Evolutionary conservation across 2,113 vertebrate genomes (phyloP).

Genomic region (Pao palembangensis): DNA sequence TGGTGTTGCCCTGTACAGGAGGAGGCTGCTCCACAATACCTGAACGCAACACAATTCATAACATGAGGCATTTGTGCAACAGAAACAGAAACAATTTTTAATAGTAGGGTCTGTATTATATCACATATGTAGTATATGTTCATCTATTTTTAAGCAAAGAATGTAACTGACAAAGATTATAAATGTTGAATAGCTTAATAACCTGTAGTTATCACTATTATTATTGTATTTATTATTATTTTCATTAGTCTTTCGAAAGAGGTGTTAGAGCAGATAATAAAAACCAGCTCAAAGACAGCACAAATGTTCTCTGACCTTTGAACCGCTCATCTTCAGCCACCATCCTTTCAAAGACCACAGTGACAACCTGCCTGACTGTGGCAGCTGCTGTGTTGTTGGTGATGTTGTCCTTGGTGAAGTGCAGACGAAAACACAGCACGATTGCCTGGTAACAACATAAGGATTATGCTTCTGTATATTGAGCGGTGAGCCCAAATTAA

Average conservation of each 20-base stretch:
- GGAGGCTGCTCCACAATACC: slow-evolving; percentile 81
- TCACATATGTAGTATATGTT: no score
- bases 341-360: slow-evolving; percentile 98
- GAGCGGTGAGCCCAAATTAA: no score
- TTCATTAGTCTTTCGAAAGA: no score
- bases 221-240: no score
- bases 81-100: background rate
- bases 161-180: no score
- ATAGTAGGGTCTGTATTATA: no score
- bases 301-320: slow-evolving; percentile 76
- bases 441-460: slow-evolving; percentile 80
- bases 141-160: no score
- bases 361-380: slow-evolving; percentile 95
- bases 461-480: no score
- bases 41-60: slow-evolving; percentile 38
- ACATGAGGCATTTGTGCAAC: background rate
- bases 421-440: slow-evolving; percentile 95
- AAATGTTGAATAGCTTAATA: no score
- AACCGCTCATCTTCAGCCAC: slow-evolving; percentile 93
- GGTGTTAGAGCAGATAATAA: background rate
- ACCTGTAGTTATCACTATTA: no score
- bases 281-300: background rate
- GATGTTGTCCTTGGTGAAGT: slow-evolving; percentile 99
- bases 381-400: slow-evolving; percentile 98
- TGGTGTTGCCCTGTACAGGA: slow-evolving; percentile 89